Percentiles rank a stretch among this genome's conserved stretches.
phyloP scores from a whole-genome alignment of 2,888 invertebrate genomes.

The Charanyca ferruginea region DNA sequence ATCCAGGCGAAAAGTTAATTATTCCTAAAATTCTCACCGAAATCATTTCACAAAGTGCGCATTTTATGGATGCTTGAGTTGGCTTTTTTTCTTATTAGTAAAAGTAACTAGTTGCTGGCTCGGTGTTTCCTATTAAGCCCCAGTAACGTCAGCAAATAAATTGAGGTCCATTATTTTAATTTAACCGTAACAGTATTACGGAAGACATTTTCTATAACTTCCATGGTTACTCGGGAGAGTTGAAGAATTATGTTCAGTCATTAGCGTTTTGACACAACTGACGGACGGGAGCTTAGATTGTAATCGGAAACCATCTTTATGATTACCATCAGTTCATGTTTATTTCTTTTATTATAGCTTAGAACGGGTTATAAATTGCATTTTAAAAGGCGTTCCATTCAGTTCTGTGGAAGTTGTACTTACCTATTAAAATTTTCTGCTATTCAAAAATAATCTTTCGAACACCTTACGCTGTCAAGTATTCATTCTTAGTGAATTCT shows the following conservation, averaged over 20 bases:
- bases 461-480: slow-evolving; percentile 6
- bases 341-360: slow-evolving; percentile 22
- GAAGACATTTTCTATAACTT: slow-evolving; percentile 60
- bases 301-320: slow-evolving; percentile 46
- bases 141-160: slow-evolving; percentile 67
- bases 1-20: slow-evolving; percentile 54
- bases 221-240: slow-evolving; percentile 31
- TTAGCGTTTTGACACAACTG: slow-evolving; percentile 57
- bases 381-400: slow-evolving; percentile 13
- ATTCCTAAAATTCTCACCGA: slow-evolving; percentile 34
- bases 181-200: slow-evolving; percentile 62
- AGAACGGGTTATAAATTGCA: slow-evolving; percentile 34
- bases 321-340: slow-evolving; percentile 34
- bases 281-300: slow-evolving; percentile 43
- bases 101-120: slow-evolving; percentile 51
- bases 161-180: slow-evolving; percentile 72
- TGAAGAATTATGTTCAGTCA: slow-evolving; percentile 48
- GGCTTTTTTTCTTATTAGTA: slow-evolving; percentile 60
- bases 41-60: slow-evolving; percentile 53
- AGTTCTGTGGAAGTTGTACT: neutral
- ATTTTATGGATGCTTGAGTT: slow-evolving; percentile 44
- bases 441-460: slow-evolving; percentile 16
- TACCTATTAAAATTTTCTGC: neutral
- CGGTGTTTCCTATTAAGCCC: slow-evolving; percentile 60
- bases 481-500: slow-evolving; percentile 11